These are phyloP conservation scores for Carcinoscorpius rotundicauda DNA, from an alignment of 1,140 invertebrate species.

Conservation along the genomic window DNA sequence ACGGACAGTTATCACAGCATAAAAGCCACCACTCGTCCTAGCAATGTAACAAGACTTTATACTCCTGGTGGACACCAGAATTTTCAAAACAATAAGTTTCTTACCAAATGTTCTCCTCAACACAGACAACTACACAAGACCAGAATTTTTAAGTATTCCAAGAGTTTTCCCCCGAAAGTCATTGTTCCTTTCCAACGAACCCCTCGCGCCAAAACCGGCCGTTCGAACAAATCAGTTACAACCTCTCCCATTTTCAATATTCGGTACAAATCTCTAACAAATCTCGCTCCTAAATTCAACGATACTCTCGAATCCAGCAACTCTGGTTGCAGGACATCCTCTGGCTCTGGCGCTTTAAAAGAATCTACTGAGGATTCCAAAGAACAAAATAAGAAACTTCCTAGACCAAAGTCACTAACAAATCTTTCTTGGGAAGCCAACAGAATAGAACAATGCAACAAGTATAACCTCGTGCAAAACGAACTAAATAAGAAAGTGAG, in stretches of 20 bases:
- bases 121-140: constrained; percentile 10
- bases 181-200: constrained; percentile 25
- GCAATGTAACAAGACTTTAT: constrained; percentile 10
- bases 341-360: constrained; percentile 52
- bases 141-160: constrained; percentile 12
- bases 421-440: constrained; percentile 64
- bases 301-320: constrained; percentile 69
- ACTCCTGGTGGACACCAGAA: constrained; percentile 6
- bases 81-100: constrained; percentile 6
- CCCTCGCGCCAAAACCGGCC: not conserved
- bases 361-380: constrained; percentile 28
- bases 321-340: constrained; percentile 63
- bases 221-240: constrained; percentile 28
- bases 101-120: constrained; percentile 16
- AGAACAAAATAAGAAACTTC: constrained; percentile 58
- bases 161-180: constrained; percentile 38
- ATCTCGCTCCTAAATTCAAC: constrained; percentile 57
- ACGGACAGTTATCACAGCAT: not conserved
- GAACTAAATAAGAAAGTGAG: constrained; percentile 3
- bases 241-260: constrained; percentile 64
- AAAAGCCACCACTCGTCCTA: constrained; percentile 4
- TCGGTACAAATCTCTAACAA: constrained; percentile 65
- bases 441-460: constrained; percentile 7
- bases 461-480: not conserved
- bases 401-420: constrained; percentile 58